phyloP scores from a whole-genome alignment of 2,888 invertebrate genomes.

The Lasioglossum marginatum region DNA sequence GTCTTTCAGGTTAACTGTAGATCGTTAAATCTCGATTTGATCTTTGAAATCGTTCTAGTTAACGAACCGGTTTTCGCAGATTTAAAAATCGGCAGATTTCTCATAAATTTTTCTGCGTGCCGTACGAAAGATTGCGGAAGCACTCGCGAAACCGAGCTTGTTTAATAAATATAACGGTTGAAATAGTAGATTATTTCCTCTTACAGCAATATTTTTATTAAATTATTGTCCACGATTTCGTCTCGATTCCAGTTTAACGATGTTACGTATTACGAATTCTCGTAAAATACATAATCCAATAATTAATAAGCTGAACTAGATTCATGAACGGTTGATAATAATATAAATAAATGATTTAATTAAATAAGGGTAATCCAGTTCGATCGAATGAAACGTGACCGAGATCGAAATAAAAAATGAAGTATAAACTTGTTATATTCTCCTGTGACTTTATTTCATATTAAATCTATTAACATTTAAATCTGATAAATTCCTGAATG shows the following conservation, averaged over 20 bases:
- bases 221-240: neutral
- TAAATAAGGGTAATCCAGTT: neutral
- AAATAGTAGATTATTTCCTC: neutral
- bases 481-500: neutral
- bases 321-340: neutral
- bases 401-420: neutral
- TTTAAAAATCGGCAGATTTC: neutral
- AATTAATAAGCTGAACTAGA: neutral
- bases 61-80: neutral
- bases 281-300: neutral
- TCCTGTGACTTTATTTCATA: neutral
- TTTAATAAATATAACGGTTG: neutral
- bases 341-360: neutral
- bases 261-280: neutral
- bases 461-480: neutral
- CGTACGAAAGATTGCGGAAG: neutral
- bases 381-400: neutral
- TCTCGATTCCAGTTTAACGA: too few species aligned
- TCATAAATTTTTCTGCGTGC: neutral
- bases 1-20: neutral
- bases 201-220: neutral
- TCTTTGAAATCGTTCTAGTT: neutral
- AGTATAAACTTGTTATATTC: neutral
- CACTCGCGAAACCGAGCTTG: neutral
- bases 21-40: slow-evolving; percentile 11